Evolutionary conservation across 1,140 invertebrate genomes (phyloP), one percentile per base, ranked within the genome.

Genomic region (Phthorimaea operculella): DNA sequence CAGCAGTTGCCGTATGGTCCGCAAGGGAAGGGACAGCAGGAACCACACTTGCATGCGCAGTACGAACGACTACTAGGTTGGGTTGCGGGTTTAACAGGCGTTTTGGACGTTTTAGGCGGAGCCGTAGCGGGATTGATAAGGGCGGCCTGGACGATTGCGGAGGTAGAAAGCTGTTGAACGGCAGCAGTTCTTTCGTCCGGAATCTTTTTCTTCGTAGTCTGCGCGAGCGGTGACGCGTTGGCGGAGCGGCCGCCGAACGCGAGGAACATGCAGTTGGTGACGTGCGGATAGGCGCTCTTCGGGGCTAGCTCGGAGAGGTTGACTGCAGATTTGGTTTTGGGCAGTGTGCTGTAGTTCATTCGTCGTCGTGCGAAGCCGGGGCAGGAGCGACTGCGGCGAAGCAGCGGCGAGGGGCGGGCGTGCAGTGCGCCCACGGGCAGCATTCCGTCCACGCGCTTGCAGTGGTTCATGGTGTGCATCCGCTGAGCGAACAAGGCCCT

Each of bases 11-110:
- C 55, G 6, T 53, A 28, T 0, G 51, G 51, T 1, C 51, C 54
- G 21, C 34, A 39, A 1, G 58, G 53, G 16, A 18, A 42, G 0
- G 57, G 51, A 28, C 48, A 57, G 16, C 11, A 42, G 0, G 57
- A 45, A 28, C 48, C 51, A 34, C 51, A 58, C 9, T 28, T 28
- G 17, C 48, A 28, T 21, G 7, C 10, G 16, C 8, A 18, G 17
- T 28, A 28, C 21, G 21, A 4, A 28, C 21, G 21, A 28, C 21
- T 28, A 28, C 21, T 28, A 28, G 21, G 21, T 28, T 28, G 21
- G 21, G 21, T 28, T 28, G 21, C 21, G 6, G 21, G 21, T 2
- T 2, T 28, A 6, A 6, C 21, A 28, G 21, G 21, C 21, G 21
- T 28, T 28, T 28, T 28, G 6, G 21, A 6, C 21, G 21, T 28